Percentiles rank a stretch among this genome's conserved stretches.
phyloP scores from a whole-genome alignment of 2,797 vertebrate species.

The Trachops cirrhosus region DNA sequence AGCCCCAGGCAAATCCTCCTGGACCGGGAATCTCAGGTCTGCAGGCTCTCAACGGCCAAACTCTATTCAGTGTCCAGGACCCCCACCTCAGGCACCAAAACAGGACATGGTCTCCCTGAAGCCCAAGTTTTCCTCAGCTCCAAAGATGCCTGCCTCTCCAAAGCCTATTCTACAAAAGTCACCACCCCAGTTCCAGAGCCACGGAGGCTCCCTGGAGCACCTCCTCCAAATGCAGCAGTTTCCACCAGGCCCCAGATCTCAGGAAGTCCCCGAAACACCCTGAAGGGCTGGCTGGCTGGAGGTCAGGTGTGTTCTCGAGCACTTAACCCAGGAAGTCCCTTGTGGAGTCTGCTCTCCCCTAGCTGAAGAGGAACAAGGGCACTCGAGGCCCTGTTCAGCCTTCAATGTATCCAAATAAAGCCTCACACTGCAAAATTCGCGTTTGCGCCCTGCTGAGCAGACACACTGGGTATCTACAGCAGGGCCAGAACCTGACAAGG shows the following conservation, averaged over 20 bases:
- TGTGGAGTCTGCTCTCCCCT: conserved; percentile 69
- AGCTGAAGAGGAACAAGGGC: conserved; percentile 45
- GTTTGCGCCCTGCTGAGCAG: not conserved
- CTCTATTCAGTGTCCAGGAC: not conserved
- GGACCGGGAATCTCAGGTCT: not conserved
- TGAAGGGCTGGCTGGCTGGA: conserved; percentile 67
- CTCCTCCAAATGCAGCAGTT: not conserved
- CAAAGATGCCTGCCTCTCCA: not conserved
- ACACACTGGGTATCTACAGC: not conserved
- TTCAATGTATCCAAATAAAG: conserved; percentile 60
- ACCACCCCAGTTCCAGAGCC: conserved; percentile 35
- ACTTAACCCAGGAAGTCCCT: conserved; percentile 65
- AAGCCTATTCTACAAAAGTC: conserved; percentile 4
- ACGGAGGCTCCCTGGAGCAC: conserved; percentile 16
- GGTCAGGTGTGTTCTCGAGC: conserved; percentile 59
- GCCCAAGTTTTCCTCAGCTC: not conserved
- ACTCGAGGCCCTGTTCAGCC: not conserved
- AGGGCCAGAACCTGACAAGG: not conserved
- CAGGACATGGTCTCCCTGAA: not conserved
- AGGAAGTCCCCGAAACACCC: conserved; percentile 12
- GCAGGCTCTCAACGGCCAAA: conserved; percentile 23
- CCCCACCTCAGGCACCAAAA: not conserved
- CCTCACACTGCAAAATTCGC: not conserved
- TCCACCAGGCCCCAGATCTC: conserved; percentile 22
- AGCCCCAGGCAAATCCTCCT: not conserved